These are phyloP conservation scores for Prietella phreatophila DNA, from an alignment of 2,113 vertebrate species.

Conservation along the genomic window DNA sequence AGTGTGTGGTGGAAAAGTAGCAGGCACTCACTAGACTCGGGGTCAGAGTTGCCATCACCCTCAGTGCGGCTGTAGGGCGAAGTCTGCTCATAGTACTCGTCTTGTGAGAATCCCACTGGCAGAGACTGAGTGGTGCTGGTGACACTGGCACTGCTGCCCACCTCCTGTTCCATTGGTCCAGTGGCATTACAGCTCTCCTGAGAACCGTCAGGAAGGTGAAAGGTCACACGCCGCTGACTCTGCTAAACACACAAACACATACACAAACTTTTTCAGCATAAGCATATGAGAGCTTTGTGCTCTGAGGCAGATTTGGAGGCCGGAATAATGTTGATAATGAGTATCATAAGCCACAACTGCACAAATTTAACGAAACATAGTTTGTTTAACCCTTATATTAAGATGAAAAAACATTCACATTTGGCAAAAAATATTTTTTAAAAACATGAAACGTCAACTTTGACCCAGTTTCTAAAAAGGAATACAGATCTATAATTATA, in stretches of 20 bases:
- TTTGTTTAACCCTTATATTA: neutral
- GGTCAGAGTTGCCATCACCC: constrained; percentile 97
- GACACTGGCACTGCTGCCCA: constrained; percentile 66
- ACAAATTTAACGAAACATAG: neutral
- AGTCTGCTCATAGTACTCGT: constrained; percentile 88
- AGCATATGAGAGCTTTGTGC: neutral
- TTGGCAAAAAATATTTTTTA: neutral
- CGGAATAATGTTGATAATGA: neutral
- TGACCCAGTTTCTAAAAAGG: neutral
- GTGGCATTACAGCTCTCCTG: constrained; percentile 94
- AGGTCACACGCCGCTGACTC: constrained; percentile 92
- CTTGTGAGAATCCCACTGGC: constrained; percentile 85
- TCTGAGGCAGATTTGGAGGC: neutral
- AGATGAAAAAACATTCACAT: neutral
- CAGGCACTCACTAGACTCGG: constrained; percentile 90
- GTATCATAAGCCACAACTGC: neutral
- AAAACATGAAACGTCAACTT: neutral
- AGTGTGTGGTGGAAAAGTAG: constrained; percentile 1
- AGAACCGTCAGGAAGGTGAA: constrained; percentile 93
- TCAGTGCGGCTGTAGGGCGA: constrained; percentile 92
- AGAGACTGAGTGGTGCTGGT: constrained; percentile 77
- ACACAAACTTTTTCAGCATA: neutral
- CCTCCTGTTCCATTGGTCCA: constrained; percentile 84
- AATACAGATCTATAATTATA: neutral
- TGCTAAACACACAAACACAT: constrained; percentile 60